Conservation (phyloP, 2,797 vertebrate genomes). For the Micrastur ruficollis region DNA sequence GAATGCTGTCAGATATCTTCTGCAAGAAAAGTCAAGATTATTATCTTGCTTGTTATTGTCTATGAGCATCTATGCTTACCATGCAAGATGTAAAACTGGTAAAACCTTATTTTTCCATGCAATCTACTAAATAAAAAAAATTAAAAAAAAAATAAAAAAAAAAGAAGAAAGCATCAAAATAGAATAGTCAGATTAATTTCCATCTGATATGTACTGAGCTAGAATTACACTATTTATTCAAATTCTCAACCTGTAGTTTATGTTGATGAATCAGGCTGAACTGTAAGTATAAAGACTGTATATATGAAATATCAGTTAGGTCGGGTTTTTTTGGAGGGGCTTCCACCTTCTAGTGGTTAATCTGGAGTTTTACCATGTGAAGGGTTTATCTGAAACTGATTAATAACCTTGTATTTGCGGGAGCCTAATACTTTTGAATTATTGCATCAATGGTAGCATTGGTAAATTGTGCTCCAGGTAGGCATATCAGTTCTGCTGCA, state of each 20-base stretch:
- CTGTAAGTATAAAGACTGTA: not conserved
- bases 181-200: not conserved
- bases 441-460: not conserved
- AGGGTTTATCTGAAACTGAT: not conserved
- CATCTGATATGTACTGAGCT: not conserved
- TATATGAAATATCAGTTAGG: not conserved
- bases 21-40: not conserved
- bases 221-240: not conserved
- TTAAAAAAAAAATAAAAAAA: not conserved
- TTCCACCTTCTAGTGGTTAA: not conserved
- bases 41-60: not conserved
- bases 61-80: not conserved
- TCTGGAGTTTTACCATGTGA: not conserved
- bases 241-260: not conserved
- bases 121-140: not conserved
- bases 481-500: not conserved
- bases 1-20: not conserved
- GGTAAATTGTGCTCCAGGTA: not conserved
- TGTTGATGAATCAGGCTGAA: not conserved
- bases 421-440: not conserved
- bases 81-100: not conserved
- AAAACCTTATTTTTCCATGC: not conserved
- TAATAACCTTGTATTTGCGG: not conserved
- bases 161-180: not conserved
- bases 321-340: rapidly evolving